These are phyloP conservation scores for Protonemura montana DNA, from an alignment of 2,888 invertebrate genomes.

Conservation along the genomic window DNA sequence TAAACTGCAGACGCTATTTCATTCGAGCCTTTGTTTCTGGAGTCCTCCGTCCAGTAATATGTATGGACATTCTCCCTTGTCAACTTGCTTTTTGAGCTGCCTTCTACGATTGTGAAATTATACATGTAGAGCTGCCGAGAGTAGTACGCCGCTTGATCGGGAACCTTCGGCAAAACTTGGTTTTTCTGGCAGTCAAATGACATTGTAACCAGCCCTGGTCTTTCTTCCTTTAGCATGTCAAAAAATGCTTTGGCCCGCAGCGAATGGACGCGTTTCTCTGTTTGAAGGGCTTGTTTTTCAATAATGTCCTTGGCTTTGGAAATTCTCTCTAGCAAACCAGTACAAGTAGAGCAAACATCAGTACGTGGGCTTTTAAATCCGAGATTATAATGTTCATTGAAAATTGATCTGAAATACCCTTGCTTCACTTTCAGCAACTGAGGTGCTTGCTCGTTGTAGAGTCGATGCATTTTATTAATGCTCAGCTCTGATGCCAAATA, in stretches of 20 bases:
- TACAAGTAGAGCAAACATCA: background rate
- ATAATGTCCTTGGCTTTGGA: background rate
- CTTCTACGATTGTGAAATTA: conserved; percentile 47
- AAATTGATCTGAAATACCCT: background rate
- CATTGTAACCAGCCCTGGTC: background rate
- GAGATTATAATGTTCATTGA: background rate
- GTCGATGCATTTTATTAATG: background rate
- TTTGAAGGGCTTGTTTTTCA: background rate
- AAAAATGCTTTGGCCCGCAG: background rate
- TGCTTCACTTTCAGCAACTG: background rate
- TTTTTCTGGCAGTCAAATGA: background rate
- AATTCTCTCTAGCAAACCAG: background rate
- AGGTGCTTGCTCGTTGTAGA: conserved; percentile 31
- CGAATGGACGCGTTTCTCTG: background rate
- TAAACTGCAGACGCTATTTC: conserved; percentile 42
- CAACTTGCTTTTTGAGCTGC: conserved; percentile 43
- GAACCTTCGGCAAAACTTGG: conserved; percentile 35
- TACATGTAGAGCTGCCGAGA: conserved; percentile 49
- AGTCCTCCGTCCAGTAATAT: conserved; percentile 39
- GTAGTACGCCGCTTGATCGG: conserved; percentile 43
- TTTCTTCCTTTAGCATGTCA: background rate
- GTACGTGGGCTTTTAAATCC: background rate
- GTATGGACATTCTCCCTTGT: conserved; percentile 35
- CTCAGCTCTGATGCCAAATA: background rate
- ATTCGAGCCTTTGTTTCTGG: conserved; percentile 36